phyloP scores from a whole-genome alignment of 1,140 invertebrate genomes.

The Orius insidiosus region DNA sequence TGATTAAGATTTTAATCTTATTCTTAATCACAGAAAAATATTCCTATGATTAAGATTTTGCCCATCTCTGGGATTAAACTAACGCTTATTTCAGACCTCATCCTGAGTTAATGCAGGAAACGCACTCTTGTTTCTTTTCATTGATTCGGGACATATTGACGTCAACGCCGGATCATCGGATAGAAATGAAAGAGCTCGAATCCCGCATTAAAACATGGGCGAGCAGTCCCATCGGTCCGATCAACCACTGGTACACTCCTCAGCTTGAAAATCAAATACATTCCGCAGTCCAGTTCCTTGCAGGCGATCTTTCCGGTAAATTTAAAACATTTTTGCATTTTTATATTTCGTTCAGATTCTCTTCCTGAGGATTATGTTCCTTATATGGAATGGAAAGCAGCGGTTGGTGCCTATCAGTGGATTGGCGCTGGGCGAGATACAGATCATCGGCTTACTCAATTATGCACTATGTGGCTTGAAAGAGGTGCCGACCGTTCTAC shows the following conservation, averaged over 20 bases:
- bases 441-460: slow-evolving; percentile 52
- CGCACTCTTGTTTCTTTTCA: slow-evolving; percentile 65
- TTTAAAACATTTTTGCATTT: slow-evolving; percentile 1
- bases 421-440: slow-evolving; percentile 86
- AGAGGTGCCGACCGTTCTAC: slow-evolving; percentile 30
- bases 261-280: slow-evolving; percentile 55
- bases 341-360: slow-evolving; percentile 28
- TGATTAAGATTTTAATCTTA: too few species aligned
- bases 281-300: slow-evolving; percentile 69
- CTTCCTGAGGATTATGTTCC: slow-evolving; percentile 81
- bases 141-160: slow-evolving; percentile 64
- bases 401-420: slow-evolving; percentile 68
- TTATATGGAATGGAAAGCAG: slow-evolving; percentile 74
- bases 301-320: slow-evolving; percentile 61
- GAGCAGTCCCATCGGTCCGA: slow-evolving; percentile 56
- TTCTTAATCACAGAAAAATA: too few species aligned
- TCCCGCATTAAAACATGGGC: slow-evolving; percentile 62
- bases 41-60: too few species aligned
- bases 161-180: slow-evolving; percentile 61
- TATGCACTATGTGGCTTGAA: slow-evolving; percentile 61
- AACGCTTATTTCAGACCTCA: slow-evolving; percentile 21
- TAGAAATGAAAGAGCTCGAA: slow-evolving; percentile 53
- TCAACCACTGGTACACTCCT: slow-evolving; percentile 59
- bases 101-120: slow-evolving; percentile 46
- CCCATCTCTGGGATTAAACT: too few species aligned